phyloP scores from a whole-genome alignment of 2,797 vertebrate genomes.

The Garrulus glandarius region DNA sequence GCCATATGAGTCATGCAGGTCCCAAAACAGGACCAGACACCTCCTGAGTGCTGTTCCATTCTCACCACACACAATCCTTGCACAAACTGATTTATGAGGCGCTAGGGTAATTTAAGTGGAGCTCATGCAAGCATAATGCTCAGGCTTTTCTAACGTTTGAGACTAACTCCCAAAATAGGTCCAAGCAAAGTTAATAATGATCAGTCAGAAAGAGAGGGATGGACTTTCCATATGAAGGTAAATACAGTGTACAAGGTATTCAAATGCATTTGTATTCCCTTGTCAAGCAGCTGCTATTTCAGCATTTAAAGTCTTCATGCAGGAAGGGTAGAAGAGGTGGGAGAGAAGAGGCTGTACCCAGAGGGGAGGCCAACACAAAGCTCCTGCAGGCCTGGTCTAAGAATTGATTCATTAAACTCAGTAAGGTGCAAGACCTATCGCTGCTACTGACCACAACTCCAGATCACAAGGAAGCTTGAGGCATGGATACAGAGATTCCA shows the following conservation, averaged over 20 bases:
- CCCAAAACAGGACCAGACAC: background rate
- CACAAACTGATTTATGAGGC: background rate
- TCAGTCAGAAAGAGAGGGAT: background rate
- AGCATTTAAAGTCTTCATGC: background rate
- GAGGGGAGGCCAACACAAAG: background rate
- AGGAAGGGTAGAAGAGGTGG: background rate
- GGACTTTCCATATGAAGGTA: background rate
- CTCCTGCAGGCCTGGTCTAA: background rate
- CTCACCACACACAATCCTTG: background rate
- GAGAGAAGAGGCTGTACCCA: background rate
- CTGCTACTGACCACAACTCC: background rate
- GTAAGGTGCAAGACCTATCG: background rate
- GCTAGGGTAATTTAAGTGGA: background rate
- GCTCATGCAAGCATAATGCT: background rate
- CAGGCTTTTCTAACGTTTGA: background rate
- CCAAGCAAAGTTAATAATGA: background rate
- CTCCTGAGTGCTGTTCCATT: background rate
- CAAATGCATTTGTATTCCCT: background rate
- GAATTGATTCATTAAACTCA: background rate
- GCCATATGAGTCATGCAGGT: background rate
- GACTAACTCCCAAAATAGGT: background rate
- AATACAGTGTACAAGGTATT: background rate
- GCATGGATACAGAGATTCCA: background rate
- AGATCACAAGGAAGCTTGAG: background rate
- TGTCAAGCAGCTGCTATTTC: background rate